Evolutionary conservation across 2,113 vertebrate genomes (phyloP), one percentile per base, ranked within the genome.

Genomic region (Pteropus alecto): DNA sequence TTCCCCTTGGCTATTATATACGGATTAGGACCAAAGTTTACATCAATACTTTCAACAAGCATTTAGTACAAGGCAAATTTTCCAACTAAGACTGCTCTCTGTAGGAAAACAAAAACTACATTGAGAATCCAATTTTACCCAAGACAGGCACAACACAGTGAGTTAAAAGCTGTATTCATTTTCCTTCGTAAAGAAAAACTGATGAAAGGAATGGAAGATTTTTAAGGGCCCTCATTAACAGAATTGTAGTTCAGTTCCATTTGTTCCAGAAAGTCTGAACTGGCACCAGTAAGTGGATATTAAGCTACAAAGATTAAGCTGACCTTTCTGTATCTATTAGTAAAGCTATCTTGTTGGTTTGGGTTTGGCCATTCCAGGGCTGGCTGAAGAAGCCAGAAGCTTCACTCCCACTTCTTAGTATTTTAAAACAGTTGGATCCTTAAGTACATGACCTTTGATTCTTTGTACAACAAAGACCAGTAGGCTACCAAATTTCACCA

Each of bases 151-250:
- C 89, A 79, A 87, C n/a, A 93, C 26, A 88, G 51, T 79, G 38
- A 88, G 30, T 96, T 96, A 94, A 96, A 93, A 86, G 68, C 43
- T 95, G 1, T 71, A 60, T 83, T 97, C 10, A 78, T 76, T 85
- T 82, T 87, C 41, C 67, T 93, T 48, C 63, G 30, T 76, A 86
- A 96, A 90, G 54, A 90, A 74, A 88, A 81, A 85, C 51, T 74
- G 33, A 16, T 70, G 19, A 97, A 85, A 95, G 30, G 10, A 92
- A 86, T 85, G 15, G 60, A 96, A 94, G 15, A 68, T 70, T 93
- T 97, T 92, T 85, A 91, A 74, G 48, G 12, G 4, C 68, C 10
- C 35, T 93, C 48, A 65, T 60, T 89, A 89, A 88, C 46, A 82
- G 74, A 90, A 86, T 1, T 86, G 46, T 60, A 38, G 26, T 76